A percentile compares a stretch with the other conserved stretches of the same genome.
Evolutionary conservation across 2,113 vertebrate species (phyloP).

Genomic region (Sula dactylatra): DNA sequence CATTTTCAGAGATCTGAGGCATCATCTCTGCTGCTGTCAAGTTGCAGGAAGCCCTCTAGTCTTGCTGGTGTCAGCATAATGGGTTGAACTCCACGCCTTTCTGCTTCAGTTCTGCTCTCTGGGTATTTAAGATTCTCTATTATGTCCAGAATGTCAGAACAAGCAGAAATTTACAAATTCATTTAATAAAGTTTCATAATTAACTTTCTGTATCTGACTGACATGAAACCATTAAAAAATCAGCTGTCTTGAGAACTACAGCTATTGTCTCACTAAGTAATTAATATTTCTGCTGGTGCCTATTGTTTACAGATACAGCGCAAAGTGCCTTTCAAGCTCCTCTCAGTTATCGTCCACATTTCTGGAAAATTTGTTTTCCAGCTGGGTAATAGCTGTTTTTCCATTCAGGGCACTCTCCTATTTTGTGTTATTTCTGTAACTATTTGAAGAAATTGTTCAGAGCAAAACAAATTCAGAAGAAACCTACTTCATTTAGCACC

Average conservation of each 20-base stretch:
- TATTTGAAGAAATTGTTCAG: not conserved
- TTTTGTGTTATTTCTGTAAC: not conserved
- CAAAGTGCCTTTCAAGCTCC: not conserved
- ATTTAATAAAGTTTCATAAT: not conserved
- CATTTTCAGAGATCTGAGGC: not conserved
- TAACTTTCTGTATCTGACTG: not conserved
- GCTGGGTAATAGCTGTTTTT: not conserved
- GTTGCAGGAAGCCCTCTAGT: not conserved
- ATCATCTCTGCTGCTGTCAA: not conserved
- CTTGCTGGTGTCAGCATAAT: not conserved
- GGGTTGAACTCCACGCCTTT: not conserved
- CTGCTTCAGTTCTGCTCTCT: not conserved
- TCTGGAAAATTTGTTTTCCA: not conserved
- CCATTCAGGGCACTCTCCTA: not conserved
- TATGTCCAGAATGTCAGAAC: not conserved
- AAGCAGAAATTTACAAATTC: not conserved
- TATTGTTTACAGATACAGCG: not conserved
- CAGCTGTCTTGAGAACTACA: not conserved
- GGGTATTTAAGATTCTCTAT: not conserved
- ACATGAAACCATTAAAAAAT: not conserved
- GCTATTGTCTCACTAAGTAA: not conserved
- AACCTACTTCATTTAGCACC: not conserved
- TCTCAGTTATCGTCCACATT: not conserved
- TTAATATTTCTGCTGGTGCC: not conserved
- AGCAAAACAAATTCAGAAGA: not conserved